These are phyloP conservation scores for Heteronetta atricapilla DNA, from an alignment of 2,113 vertebrate genomes.

Conservation along the genomic window DNA sequence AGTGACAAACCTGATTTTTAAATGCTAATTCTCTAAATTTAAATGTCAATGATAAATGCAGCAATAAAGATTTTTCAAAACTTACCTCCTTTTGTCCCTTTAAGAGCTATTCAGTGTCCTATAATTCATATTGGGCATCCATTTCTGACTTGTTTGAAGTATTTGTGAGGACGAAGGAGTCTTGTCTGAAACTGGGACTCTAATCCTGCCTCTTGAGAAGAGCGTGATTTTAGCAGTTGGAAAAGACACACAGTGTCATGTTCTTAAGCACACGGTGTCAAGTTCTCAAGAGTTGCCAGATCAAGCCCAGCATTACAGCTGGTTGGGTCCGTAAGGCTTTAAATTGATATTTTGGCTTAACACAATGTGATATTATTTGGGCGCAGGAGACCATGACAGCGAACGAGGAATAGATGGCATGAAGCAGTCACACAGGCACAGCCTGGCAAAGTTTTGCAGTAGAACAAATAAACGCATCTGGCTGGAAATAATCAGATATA, in stretches of 20 bases:
- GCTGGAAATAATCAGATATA: not conserved
- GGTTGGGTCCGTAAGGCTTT: not conserved
- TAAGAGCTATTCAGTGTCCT: not conserved
- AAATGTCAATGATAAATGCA: not conserved
- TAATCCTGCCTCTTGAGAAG: not conserved
- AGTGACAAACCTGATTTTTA: not conserved
- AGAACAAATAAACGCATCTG: not conserved
- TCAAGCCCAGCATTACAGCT: not conserved
- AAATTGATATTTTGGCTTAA: not conserved
- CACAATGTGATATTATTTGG: slow-evolving; percentile 15
- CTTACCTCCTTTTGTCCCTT: not conserved
- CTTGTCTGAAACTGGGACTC: not conserved
- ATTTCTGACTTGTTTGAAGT: not conserved
- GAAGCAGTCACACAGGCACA: not conserved
- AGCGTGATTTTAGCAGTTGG: not conserved
- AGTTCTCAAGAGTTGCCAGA: not conserved
- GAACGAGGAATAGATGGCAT: not conserved
- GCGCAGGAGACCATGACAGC: not conserved
- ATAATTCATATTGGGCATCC: not conserved
- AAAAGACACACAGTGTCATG: not conserved
- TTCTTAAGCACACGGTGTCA: too few relatives aligned
- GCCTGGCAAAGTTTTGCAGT: not conserved
- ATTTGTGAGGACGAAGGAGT: not conserved
- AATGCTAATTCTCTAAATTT: not conserved
- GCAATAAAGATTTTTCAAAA: not conserved